Evolutionary conservation across 2,888 invertebrate species (phyloP), one percentile per base, ranked within the genome.

Genomic region (Volucella bombylans): DNA sequence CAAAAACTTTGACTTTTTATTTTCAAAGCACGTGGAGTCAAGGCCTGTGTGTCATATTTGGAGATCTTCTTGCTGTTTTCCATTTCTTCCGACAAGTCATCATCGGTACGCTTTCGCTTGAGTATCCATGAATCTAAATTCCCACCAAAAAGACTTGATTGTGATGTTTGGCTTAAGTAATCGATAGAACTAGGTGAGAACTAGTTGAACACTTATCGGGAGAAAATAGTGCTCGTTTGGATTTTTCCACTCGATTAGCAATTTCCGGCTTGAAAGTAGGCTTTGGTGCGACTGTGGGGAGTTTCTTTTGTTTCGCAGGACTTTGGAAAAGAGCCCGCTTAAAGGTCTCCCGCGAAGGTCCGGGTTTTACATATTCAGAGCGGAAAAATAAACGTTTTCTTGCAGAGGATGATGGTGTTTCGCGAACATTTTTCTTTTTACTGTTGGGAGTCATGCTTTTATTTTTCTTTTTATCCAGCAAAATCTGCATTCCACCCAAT

Each of bases 271-370:
- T 93, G 74, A 74, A 90, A 73, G 72, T 87, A 64, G 43, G 91
- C 68, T 88, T 92, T 89, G 87, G 87, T 18, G 59, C 62, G 23
- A 65, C 52, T n/a, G 45, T 15, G 72, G 86, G 59, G 9, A 87
- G 14, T 82, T 92, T 93, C 87, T 93, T 93, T 10, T 89, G 91
- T 86, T 93, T 93, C 87, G 94, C 94, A 1, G 96, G 96, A 89
- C 96, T 96, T 87, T 95, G 94, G 88, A 96, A 96, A 1, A 96
- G 90, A 0, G 96, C 96, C 72, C 96, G 92, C 87, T 95, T 96
- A 0, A 94, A 93, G 0, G 93, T 93, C 89, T 94, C 94, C 18
- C 93, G 90, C 0, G 93, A 91, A 50, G 86, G 91, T 76, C 90
- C 89, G 2, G 90, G 87, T 67, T 90, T 90, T 18, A 88, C 87